Conservation (phyloP, 2,888 invertebrate species). For the Pelosia muscerda region DNA sequence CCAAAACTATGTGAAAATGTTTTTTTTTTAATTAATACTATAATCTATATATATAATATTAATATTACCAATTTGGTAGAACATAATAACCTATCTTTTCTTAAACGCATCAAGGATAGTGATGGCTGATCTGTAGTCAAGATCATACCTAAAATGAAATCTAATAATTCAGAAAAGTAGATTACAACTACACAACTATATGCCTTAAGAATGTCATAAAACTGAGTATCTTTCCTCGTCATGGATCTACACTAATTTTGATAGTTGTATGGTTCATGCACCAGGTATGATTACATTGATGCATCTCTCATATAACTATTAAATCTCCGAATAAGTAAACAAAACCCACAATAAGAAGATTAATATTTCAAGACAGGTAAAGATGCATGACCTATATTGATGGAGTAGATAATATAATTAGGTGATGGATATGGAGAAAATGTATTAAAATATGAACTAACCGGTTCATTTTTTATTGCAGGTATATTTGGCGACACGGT, state of each 20-base stretch:
- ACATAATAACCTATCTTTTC: background rate
- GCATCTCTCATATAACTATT: background rate
- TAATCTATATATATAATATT: no score
- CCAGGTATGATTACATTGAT: background rate
- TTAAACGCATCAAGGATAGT: background rate
- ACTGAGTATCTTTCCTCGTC: background rate
- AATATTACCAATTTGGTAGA: background rate
- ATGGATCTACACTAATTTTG: background rate
- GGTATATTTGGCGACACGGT: slow-evolving; percentile 82
- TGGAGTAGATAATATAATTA: background rate
- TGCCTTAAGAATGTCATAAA: background rate
- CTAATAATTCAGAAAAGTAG: background rate
- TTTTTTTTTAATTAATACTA: no score
- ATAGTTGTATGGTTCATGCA: background rate
- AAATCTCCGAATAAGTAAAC: background rate
- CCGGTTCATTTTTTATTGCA: slow-evolving; percentile 83
- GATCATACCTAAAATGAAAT: background rate
- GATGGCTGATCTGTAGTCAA: background rate
- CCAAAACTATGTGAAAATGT: background rate
- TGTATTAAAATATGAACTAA: slow-evolving; percentile 59
- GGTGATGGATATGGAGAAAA: background rate
- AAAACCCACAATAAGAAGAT: background rate
- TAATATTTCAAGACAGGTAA: slow-evolving; percentile 1
- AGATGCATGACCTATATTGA: slow-evolving; percentile 5
- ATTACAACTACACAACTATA: background rate